phyloP scores from a whole-genome alignment of 2,797 vertebrate genomes.

The Bovichtus variegatus region DNA sequence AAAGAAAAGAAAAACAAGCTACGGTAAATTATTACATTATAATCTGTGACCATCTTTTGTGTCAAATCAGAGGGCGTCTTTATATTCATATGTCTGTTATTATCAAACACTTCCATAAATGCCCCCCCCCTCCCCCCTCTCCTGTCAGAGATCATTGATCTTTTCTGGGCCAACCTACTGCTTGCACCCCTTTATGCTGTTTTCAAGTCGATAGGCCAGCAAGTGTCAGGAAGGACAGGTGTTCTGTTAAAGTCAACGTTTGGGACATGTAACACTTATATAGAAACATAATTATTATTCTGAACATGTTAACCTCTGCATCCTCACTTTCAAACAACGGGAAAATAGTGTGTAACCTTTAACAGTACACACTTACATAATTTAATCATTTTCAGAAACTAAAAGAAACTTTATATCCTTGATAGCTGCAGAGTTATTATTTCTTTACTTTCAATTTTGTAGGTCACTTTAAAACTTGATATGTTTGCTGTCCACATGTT shows the following conservation, averaged over 20 bases:
- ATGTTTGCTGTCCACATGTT: neutral
- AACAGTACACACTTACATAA: neutral
- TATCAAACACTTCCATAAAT: conserved; percentile 58
- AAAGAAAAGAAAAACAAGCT: conserved; percentile 71
- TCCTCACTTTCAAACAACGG: conserved; percentile 1
- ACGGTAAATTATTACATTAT: conserved; percentile 65
- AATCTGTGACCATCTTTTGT: conserved; percentile 55
- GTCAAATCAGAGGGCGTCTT: conserved; percentile 43
- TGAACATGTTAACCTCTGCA: neutral
- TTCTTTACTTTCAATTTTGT: neutral
- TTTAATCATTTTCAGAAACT: neutral
- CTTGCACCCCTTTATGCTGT: conserved; percentile 55
- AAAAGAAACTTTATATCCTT: neutral
- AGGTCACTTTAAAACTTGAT: neutral
- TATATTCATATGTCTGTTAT: conserved; percentile 36
- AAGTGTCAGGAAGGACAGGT: conserved; percentile 35
- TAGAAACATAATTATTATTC: no score
- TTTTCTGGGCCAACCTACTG: conserved; percentile 56
- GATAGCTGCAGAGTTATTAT: neutral
- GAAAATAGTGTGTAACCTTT: neutral
- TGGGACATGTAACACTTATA: neutral
- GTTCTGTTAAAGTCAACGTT: conserved; percentile 20
- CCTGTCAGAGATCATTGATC: conserved; percentile 47
- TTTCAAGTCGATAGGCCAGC: conserved; percentile 61
- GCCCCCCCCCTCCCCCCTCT: conserved; percentile 36